phyloP scores from a whole-genome alignment of 1,140 invertebrate species.

The Campoletis sonorensis region DNA sequence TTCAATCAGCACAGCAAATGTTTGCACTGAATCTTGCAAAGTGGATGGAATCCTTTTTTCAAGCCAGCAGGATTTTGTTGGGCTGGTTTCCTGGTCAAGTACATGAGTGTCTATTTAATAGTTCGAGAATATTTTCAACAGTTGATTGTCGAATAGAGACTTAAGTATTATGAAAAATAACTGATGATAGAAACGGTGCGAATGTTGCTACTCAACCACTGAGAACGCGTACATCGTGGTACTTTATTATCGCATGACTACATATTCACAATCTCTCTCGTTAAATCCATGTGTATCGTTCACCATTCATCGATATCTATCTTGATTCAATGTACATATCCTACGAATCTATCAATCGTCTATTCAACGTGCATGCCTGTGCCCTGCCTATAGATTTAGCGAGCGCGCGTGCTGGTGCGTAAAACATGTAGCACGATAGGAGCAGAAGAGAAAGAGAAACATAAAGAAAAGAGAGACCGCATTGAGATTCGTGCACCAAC shows the following conservation, averaged over 20 bases:
- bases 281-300: constrained; percentile 24
- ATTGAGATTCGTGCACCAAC: background rate
- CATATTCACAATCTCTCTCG: constrained; percentile 11
- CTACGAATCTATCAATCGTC: constrained; percentile 22
- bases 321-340: constrained; percentile 20
- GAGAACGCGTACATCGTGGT: background rate
- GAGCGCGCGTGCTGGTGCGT: constrained; percentile 23
- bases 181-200: background rate
- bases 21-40: background rate
- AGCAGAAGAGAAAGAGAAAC: background rate
- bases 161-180: constrained; percentile 11
- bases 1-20: background rate
- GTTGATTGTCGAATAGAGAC: constrained; percentile 10
- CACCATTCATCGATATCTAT: constrained; percentile 22
- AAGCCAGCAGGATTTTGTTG: background rate
- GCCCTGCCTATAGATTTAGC: background rate
- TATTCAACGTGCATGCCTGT: background rate
- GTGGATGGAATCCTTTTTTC: background rate
- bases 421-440: background rate
- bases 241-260: background rate
- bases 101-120: background rate
- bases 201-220: background rate
- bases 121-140: background rate
- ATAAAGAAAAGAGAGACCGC: background rate
- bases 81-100: background rate